A percentile compares a stretch with the other conserved stretches of the same genome.
Evolutionary conservation across 2,888 invertebrate species (phyloP).

Genomic region (Parelbella ahira): DNA sequence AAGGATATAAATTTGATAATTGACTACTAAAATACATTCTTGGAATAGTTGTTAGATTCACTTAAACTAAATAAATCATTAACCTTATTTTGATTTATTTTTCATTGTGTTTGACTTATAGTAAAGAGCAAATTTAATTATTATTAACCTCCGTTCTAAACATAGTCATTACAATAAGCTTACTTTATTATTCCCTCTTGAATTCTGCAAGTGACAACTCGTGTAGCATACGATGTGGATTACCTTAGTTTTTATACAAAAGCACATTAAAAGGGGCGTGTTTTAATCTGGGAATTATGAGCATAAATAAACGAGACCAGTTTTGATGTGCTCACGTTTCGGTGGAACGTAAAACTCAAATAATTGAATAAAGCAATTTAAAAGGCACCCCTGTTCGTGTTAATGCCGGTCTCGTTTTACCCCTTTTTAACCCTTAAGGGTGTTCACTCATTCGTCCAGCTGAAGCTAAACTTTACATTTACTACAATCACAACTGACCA

Average conservation of each 20-base stretch:
- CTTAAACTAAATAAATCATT: no score
- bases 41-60: no score
- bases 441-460: slow-evolving; percentile 3
- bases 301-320: slow-evolving; percentile 11
- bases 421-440: slow-evolving; percentile 12
- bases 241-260: slow-evolving; percentile 3
- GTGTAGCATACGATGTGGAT: background rate
- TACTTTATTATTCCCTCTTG: background rate
- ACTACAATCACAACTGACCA: no score
- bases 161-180: no score
- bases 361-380: slow-evolving; percentile 27
- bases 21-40: no score
- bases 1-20: no score
- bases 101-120: no score
- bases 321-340: slow-evolving; percentile 17
- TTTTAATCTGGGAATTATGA: slow-evolving; percentile 7
- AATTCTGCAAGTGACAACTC: background rate
- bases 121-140: no score
- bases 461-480: no score
- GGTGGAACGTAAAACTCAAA: slow-evolving; percentile 9
- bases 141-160: no score
- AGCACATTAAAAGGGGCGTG: slow-evolving; percentile 3
- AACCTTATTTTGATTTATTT: no score
- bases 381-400: slow-evolving; percentile 21
- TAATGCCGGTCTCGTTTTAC: slow-evolving; percentile 21